These are phyloP conservation scores for Triplophysa rosa DNA, from an alignment of 2,113 vertebrate genomes.

Conservation along the genomic window DNA sequence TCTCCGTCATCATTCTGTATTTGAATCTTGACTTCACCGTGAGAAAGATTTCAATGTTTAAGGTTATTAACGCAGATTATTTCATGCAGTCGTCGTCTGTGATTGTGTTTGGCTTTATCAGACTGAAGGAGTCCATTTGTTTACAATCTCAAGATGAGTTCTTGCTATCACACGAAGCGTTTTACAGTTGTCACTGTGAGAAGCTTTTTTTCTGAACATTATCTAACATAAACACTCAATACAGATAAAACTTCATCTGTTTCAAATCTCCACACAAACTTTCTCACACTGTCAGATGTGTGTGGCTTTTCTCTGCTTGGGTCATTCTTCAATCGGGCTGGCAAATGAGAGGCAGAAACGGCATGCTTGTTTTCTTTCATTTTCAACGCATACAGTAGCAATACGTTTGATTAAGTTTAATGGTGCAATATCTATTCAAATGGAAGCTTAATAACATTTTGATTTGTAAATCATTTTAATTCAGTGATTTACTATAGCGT, in stretches of 20 bases:
- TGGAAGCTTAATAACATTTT: too few relatives aligned
- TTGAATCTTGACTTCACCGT: background rate
- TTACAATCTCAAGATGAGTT: conserved; percentile 39
- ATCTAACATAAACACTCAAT: conserved; percentile 44
- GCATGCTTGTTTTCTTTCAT: too few relatives aligned
- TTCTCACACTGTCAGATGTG: conserved; percentile 29
- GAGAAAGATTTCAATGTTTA: background rate
- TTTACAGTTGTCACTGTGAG: conserved; percentile 25
- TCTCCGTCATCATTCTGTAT: background rate
- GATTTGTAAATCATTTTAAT: too few relatives aligned
- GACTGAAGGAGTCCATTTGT: conserved; percentile 22
- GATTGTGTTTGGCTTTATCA: background rate
- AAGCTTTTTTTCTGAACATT: conserved; percentile 12
- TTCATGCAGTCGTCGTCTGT: too few relatives aligned
- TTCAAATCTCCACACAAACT: conserved; percentile 17
- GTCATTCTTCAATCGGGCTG: too few relatives aligned
- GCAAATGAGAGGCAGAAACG: too few relatives aligned
- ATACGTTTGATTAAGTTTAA: too few relatives aligned
- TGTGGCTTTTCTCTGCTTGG: background rate
- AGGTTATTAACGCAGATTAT: background rate
- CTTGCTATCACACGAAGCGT: conserved; percentile 4
- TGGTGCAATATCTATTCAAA: background rate
- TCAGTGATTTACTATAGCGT: too few relatives aligned
- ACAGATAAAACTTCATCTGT: conserved; percentile 34
- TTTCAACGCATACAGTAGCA: too few relatives aligned